Evolutionary conservation across 1,140 invertebrate species (phyloP), one percentile per base, ranked within the genome.

Genomic region (Sarcophaga bullata): DNA sequence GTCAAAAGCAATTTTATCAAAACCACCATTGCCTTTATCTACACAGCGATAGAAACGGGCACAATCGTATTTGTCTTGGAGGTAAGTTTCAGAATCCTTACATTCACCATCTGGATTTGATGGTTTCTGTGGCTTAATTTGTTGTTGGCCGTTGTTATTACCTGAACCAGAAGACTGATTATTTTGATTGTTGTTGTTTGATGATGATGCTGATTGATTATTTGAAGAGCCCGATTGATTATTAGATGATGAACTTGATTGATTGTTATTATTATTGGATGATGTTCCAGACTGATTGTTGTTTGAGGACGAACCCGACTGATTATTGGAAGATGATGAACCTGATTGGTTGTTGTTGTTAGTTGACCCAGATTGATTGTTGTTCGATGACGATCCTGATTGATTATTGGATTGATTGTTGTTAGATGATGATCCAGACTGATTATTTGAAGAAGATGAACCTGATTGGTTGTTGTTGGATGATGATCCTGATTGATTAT

Each of bases 1-100:
- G 81, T 90, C 91, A 85, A 94, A 95, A 58, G 93, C 90, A 85
- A 93, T 91, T 84, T 88, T 92, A 48, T 86, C 91, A 62, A 90
- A 93, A 3, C 91, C 91, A 13, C 91, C 91, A 52, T 90, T 88
- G 1, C 92, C 93, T 81, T 93, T 91, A 82, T 91, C 90, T 0
- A 95, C 92, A 88, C 94, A 95, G 85, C 94, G 91, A 84, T 95
- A 94, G 85, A 95, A 95, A 84, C 94, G 94, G 47, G 87, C 13
- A 89, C 90, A 89, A 92, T 92, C 49, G 86, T 88, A 75, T 68
- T 85, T 91, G 58, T 90, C 87, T 10, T 85, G 73, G 49, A 90
- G 85, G 84, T 95, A 95, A 8, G 94, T 94, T 88, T 94, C 93
- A n/a, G 88, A 85, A 17, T 85, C 83, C 80, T 92, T 91, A 8